These are phyloP conservation scores for Isotomurus palustris DNA, from an alignment of 2,888 invertebrate genomes.

Conservation along the genomic window DNA sequence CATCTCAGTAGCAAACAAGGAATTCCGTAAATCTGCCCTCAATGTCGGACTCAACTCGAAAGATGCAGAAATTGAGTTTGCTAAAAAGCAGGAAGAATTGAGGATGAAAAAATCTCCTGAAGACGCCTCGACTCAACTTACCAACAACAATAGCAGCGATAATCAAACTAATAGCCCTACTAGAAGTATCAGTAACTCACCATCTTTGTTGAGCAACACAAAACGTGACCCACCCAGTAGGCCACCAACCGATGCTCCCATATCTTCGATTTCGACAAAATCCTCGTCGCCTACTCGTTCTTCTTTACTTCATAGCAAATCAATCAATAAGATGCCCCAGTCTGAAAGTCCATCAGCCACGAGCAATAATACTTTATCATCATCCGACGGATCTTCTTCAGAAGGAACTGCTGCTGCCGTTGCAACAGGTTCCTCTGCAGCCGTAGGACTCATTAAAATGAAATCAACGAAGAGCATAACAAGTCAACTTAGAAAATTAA, in stretches of 20 bases:
- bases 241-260: constrained; percentile 52
- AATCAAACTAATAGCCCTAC: constrained; percentile 9
- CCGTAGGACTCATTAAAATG: constrained; percentile 24
- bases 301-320: constrained; percentile 20
- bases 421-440: constrained; percentile 14
- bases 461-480: constrained; percentile 41
- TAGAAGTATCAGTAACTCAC: constrained; percentile 7
- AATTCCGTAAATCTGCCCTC: constrained; percentile 68
- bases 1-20: constrained; percentile 54
- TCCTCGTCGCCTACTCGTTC: constrained; percentile 8
- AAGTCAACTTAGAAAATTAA: constrained; percentile 38
- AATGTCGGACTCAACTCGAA: constrained; percentile 58
- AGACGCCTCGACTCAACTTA: constrained; percentile 5
- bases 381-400: too few relatives aligned
- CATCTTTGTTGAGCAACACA: constrained; percentile 16
- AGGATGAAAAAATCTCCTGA: constrained; percentile 7
- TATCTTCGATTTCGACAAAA: too few relatives aligned
- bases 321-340: constrained; percentile 19
- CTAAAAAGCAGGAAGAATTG: constrained; percentile 47
- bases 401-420: not conserved
- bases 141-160: constrained; percentile 16
- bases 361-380: constrained; percentile 8
- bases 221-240: constrained; percentile 53
- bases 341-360: constrained; percentile 4
- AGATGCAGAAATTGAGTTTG: constrained; percentile 44